Evolutionary conservation across 2,113 vertebrate species (phyloP), one percentile per base, ranked within the genome.

Genomic region (Hyperopisus bebe): DNA sequence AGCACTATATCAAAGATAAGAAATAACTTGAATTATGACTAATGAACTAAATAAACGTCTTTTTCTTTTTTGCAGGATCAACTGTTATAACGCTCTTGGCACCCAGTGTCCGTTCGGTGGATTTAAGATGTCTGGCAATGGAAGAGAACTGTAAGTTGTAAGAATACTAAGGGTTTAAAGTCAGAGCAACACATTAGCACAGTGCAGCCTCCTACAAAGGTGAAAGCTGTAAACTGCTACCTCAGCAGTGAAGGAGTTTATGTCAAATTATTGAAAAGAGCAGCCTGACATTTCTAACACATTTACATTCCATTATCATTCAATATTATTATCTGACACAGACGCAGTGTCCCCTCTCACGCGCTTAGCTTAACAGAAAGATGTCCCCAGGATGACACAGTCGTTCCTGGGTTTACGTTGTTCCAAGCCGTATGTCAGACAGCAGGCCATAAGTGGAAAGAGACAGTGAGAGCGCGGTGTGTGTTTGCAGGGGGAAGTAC

Each of bases 41-140:
- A 80, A 51, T 10, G 17, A 80, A 47, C 31, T 82, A 82, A 89
- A 88, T 91, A 92, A 93, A 92, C 92, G 93, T 91, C 95, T 11
- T 90, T 70, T 74, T 50, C 35, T 77, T 91, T 93, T 93, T 92
- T 90, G 85, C 92, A 99, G 98, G 98, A 97, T 99, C 95, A 99
- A 99, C 94, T 99, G 98, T 94, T 99, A 98, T 95, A 99, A 99
- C 74, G 98, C 98, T 91, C 95, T 99, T 95, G 98, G 98, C 94
- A 97, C 97, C 93, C 98, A 99, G 94, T 99, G 98, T 95, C 98
- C 98, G 91, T 99, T 99, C 92, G 98, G 98, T 94, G 98, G 98
- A 93, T 99, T 98, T 96, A 99, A 99, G 95, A 99, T 99, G 98
- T 99, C 98, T 94, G 98, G 98, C 94, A 99, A 98, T 42, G 98